These are phyloP conservation scores for Phortica variegata DNA, from an alignment of 1,140 invertebrate species.

Conservation along the genomic window DNA sequence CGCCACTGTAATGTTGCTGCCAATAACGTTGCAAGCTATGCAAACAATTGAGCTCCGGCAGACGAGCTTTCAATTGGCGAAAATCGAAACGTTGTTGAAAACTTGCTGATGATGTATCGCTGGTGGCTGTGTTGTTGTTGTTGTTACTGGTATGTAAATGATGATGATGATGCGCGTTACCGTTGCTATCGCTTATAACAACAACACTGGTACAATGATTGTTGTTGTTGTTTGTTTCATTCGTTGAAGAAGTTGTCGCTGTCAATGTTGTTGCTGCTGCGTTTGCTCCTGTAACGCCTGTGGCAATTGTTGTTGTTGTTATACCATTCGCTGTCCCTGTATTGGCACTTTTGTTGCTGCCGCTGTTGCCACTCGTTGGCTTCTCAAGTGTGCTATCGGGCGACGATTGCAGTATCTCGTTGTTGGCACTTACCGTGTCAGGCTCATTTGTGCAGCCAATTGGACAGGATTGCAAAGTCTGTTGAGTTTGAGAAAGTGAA, in stretches of 20 bases:
- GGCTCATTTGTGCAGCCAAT: conserved; percentile 51
- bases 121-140: conserved; percentile 19
- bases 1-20: conserved; percentile 28
- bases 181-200: not conserved
- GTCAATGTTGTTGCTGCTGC: conserved; percentile 22
- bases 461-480: conserved; percentile 51
- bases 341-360: conserved; percentile 11
- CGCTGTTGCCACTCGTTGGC: conserved; percentile 15
- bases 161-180: too few species aligned
- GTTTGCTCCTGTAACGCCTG: conserved; percentile 9
- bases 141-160: conserved; percentile 26
- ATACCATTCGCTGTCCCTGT: conserved; percentile 22
- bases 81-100: conserved; percentile 52
- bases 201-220: conserved; percentile 8
- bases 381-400: conserved; percentile 50
- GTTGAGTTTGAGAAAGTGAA: conserved; percentile 7
- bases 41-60: conserved; percentile 49
- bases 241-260: conserved; percentile 25
- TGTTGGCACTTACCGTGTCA: conserved; percentile 45
- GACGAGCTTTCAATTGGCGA: conserved; percentile 42
- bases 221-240: conserved; percentile 18
- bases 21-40: conserved; percentile 49
- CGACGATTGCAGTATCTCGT: conserved; percentile 42
- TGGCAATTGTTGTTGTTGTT: conserved; percentile 23
- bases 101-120: conserved; percentile 50